Evolutionary conservation across 2,113 vertebrate species (phyloP).

Genomic region (Podocnemis expansa): DNA sequence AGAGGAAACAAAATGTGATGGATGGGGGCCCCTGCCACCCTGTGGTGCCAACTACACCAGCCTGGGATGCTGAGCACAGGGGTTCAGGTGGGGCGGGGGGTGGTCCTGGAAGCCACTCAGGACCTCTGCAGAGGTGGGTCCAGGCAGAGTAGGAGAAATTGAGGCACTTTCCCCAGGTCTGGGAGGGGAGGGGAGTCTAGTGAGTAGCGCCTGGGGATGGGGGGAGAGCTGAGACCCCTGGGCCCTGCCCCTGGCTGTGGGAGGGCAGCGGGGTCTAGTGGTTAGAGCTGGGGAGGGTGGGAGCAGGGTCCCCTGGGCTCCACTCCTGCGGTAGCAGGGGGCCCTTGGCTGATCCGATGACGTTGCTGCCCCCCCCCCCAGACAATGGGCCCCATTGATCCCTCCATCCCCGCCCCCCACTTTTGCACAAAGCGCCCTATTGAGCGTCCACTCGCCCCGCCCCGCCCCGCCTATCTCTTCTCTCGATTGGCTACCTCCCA

Average conservation of each 20-base stretch:
- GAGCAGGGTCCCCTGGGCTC: not conserved
- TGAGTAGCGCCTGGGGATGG: not conserved
- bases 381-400: slow-evolving; percentile 30
- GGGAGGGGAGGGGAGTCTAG: not conserved
- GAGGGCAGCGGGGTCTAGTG: too few relatives aligned
- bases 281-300: not conserved
- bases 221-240: not conserved
- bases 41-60: too few relatives aligned
- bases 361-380: not conserved
- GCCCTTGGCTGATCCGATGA: not conserved
- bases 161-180: too few relatives aligned
- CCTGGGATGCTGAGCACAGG: not conserved
- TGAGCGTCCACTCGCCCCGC: not conserved
- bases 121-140: too few relatives aligned
- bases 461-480: not conserved
- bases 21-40: too few relatives aligned
- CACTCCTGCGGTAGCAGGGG: not conserved
- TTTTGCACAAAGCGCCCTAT: not conserved
- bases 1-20: too few relatives aligned
- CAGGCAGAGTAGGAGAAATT: not conserved
- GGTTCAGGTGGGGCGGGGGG: not conserved
- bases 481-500: not conserved
- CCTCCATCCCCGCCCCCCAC: not conserved
- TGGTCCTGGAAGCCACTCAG: not conserved
- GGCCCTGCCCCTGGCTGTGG: not conserved